Evolutionary conservation across 2,113 vertebrate species (phyloP), one percentile per base, ranked within the genome.

Genomic region (Drymodes brunneopygia): DNA sequence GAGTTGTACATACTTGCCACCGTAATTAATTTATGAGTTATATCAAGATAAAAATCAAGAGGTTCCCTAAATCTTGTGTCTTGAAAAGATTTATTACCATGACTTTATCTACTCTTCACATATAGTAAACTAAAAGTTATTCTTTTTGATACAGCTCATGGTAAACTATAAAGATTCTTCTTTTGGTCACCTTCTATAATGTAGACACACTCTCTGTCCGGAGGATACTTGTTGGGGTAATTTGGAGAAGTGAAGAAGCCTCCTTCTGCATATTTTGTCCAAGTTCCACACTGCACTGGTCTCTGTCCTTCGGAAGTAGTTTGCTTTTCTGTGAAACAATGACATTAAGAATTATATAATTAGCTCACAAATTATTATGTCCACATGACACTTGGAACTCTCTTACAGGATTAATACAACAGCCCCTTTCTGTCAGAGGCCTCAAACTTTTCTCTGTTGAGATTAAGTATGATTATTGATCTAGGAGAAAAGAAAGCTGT

Each of bases 181-280:
- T 2, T 18, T 38, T 42, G 12, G 19, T 95, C 98, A 99, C 99
- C 99, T 99, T 99, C 99, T 98, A 99, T 99, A 96, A 99, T 99
- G 98, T 99, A 99, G 98, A 99, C 98, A 73, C 99, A 99, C 97
- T 99, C 99, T 95, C 98, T 98, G 97, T 99, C 98, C 81, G 99
- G 99, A 94, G 99, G 99, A 95, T 99, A 99, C 98, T 99, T 99
- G 99, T 98, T 99, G 89, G 99, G 99, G 85, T 99, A 99, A 96
- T 99, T 99, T 96, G 99, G 99, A 97, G 99, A 99, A 58, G 99
- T 99, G 94, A 99, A 99, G 93, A 99, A 96, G 38, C 99, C 99
- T 97, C 99, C 99, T 92, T 99, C 98, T 92, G 98, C 91, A 98
- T 99, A 98, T 95, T 99, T 99, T 94, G 99, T 99, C 99, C 99